Evolutionary conservation across 2,888 invertebrate genomes (phyloP).

Genomic region (Hartigia nigra): DNA sequence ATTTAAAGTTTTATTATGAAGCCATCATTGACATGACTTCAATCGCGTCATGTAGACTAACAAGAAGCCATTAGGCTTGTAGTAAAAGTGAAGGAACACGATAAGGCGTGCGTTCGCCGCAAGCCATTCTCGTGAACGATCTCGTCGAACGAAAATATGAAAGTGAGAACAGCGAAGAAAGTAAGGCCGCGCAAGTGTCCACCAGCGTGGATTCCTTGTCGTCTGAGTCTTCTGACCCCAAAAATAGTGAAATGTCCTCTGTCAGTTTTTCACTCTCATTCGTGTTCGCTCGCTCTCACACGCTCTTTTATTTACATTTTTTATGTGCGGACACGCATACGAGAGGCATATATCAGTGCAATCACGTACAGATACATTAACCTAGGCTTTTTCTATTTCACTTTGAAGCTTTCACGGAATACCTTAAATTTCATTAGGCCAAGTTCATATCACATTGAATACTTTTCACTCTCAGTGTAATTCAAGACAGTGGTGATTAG

Average conservation of each 20-base stretch:
- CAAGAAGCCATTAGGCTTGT: neutral
- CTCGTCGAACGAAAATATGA: constrained; percentile 51
- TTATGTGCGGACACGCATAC: neutral
- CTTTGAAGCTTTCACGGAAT: neutral
- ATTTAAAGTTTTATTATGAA: neutral
- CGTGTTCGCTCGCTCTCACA: neutral
- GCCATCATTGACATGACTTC: neutral
- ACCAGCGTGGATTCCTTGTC: constrained; percentile 35
- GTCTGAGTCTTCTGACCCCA: constrained; percentile 40
- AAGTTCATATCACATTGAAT: neutral
- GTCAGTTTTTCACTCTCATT: neutral
- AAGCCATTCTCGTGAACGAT: constrained; percentile 24
- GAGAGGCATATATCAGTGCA: neutral
- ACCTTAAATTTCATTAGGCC: neutral
- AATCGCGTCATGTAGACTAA: neutral
- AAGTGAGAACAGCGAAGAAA: constrained; percentile 60
- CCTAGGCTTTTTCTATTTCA: neutral
- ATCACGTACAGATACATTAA: neutral
- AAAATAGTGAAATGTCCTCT: constrained; percentile 36
- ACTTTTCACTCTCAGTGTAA: neutral
- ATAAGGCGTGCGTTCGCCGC: constrained; percentile 10
- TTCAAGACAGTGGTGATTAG: neutral
- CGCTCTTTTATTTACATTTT: neutral
- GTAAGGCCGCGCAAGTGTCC: constrained; percentile 44
- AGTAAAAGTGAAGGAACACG: constrained; percentile 8